Evolutionary conservation across 2,113 vertebrate species (phyloP).

Genomic region (Scopus umbretta): DNA sequence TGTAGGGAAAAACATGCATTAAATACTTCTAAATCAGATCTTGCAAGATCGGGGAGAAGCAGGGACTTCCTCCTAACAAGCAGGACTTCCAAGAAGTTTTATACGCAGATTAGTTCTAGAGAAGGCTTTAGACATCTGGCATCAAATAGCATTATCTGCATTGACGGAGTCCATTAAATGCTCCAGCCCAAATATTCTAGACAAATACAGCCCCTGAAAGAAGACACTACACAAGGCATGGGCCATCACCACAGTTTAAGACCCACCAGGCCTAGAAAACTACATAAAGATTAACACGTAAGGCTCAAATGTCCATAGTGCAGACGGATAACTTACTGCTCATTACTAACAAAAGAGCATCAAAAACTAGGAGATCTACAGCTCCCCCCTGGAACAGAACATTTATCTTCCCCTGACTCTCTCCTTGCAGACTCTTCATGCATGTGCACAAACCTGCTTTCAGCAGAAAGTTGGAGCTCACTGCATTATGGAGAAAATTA

Average conservation of each 20-base stretch:
- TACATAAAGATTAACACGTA: not conserved
- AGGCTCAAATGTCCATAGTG: not conserved
- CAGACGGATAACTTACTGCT: not conserved
- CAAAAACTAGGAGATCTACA: not conserved
- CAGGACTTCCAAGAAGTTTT: not conserved
- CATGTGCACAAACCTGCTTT: not conserved
- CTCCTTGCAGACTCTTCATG: not conserved
- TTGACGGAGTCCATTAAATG: not conserved
- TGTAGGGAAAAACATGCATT: not conserved
- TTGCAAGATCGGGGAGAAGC: not conserved
- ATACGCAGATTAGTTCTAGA: not conserved
- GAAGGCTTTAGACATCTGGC: not conserved
- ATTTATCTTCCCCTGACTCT: not conserved
- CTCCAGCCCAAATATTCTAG: not conserved
- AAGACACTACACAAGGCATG: not conserved
- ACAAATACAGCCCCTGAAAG: not conserved
- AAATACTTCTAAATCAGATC: not conserved
- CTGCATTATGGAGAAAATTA: not conserved
- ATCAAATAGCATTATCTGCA: not conserved
- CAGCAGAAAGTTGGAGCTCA: not conserved
- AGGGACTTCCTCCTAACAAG: not conserved
- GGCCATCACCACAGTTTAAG: not conserved
- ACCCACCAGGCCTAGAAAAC: not conserved
- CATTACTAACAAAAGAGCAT: not conserved
- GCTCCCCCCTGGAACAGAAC: not conserved